Percentiles rank a stretch among this genome's conserved stretches.
phyloP scores from a whole-genome alignment of 2,888 invertebrate genomes.

The Himalopsyche tibetana region DNA sequence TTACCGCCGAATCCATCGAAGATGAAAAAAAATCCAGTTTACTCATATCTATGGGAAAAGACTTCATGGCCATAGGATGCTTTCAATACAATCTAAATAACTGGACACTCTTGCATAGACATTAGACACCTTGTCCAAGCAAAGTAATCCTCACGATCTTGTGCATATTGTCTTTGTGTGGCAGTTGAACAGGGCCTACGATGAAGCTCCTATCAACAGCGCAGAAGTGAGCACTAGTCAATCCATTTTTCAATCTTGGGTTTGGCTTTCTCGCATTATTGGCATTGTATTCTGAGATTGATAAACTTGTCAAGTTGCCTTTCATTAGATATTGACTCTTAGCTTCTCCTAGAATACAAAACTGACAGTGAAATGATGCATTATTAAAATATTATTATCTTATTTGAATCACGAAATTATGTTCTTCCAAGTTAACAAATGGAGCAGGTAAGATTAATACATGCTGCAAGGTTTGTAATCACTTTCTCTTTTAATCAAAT shows the following conservation, averaged over 20 bases:
- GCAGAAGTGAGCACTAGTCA: neutral
- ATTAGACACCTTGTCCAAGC: neutral
- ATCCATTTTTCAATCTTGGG: neutral
- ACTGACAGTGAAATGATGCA: neutral
- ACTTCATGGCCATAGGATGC: neutral
- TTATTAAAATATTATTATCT: too few species aligned
- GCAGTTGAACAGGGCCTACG: neutral
- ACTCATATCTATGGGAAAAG: too few species aligned
- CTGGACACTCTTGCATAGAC: neutral
- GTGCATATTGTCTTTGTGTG: neutral
- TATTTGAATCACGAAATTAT: too few species aligned
- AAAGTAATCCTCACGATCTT: slow-evolving; percentile 35
- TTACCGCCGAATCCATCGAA: too few species aligned
- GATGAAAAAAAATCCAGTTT: too few species aligned
- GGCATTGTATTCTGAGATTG: neutral
- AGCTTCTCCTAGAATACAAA: neutral
- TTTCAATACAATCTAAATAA: neutral
- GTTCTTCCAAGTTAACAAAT: too few species aligned
- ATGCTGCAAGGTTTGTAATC: too few species aligned
- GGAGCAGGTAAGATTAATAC: too few species aligned
- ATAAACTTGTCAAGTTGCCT: neutral
- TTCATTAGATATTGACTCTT: neutral
- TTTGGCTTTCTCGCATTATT: neutral
- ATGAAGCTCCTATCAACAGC: neutral
- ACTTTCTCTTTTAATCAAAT: too few species aligned